Percentiles rank a stretch among this genome's conserved stretches.
phyloP scores from a whole-genome alignment of 23 tunicate species.

The Trididemnum clinides region DNA sequence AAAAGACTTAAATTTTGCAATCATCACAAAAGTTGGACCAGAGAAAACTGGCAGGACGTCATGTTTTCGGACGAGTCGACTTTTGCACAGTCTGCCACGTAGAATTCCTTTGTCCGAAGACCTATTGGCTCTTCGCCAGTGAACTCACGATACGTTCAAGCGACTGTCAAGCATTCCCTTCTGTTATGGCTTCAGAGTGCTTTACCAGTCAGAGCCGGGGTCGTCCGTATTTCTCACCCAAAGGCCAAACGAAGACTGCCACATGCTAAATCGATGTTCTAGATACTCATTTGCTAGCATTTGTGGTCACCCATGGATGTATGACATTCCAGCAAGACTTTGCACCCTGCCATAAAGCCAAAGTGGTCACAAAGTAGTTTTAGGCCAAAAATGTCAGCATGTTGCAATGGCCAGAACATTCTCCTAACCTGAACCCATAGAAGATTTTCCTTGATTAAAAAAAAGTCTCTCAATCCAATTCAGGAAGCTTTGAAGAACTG shows the following conservation, averaged over 20 bases:
- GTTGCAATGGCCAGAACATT: no score
- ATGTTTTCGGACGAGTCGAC: slow-evolving; percentile 20
- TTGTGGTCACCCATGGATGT: slow-evolving; percentile 17
- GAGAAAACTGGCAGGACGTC: slow-evolving; percentile 21
- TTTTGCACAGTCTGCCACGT: slow-evolving; percentile 7
- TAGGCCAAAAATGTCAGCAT: slow-evolving; percentile 9
- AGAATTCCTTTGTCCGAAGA: slow-evolving; percentile 9
- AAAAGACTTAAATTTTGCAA: slow-evolving; percentile 1
- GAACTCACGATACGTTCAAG: slow-evolving; percentile 27
- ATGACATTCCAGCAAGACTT: no score
- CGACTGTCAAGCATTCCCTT: slow-evolving; percentile 37
- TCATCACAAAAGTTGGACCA: background rate
- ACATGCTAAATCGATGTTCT: slow-evolving; percentile 20
- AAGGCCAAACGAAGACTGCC: slow-evolving; percentile 30
- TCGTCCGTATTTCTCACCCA: slow-evolving; percentile 17
- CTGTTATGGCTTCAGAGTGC: slow-evolving; percentile 24
- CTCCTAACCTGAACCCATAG: no score
- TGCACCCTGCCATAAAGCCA: slow-evolving; percentile 37
- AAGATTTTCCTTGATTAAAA: slow-evolving; percentile 1
- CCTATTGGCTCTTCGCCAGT: slow-evolving; percentile 36
- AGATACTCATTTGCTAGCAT: slow-evolving; percentile 15
- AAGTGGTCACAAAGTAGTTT: slow-evolving; percentile 19
- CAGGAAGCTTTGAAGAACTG: slow-evolving; percentile 34
- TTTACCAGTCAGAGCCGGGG: slow-evolving; percentile 25
- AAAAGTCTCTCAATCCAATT: slow-evolving; percentile 15